A percentile compares a stretch with the other conserved stretches of the same genome.
Evolutionary conservation across 2,113 vertebrate species (phyloP).

Genomic region (Rhinoptilus africanus): DNA sequence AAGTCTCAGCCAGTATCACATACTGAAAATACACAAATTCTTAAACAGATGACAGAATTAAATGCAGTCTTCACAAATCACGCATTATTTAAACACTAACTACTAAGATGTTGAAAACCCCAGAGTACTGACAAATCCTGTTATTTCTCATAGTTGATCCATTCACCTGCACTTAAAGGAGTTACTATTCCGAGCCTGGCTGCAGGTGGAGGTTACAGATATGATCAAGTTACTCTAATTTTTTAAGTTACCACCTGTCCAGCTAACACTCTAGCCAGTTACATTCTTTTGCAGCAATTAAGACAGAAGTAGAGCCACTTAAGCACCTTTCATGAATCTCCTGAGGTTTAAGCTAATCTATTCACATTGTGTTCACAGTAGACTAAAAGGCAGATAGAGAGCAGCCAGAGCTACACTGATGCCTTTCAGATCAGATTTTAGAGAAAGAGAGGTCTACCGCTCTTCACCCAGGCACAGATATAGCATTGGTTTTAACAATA

Average conservation of each 20-base stretch:
- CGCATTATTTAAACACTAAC: neutral
- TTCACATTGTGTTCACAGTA: neutral
- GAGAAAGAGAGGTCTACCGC: neutral
- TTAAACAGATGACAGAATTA: neutral
- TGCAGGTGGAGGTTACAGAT: neutral
- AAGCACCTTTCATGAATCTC: neutral
- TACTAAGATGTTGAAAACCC: neutral
- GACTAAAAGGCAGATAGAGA: neutral
- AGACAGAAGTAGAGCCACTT: neutral
- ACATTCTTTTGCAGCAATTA: neutral
- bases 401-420: neutral
- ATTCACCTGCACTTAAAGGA: neutral
- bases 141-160: neutral
- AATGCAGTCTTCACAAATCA: neutral
- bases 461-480: neutral
- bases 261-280: neutral
- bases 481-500: neutral
- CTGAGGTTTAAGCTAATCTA: neutral
- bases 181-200: neutral
- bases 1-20: neutral
- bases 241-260: neutral
- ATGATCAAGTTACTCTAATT: neutral
- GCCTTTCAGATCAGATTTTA: neutral
- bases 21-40: neutral
- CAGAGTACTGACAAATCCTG: neutral